These are phyloP conservation scores for Aplidium turbinatum DNA, from an alignment of 23 tunicate species.

Conservation along the genomic window DNA sequence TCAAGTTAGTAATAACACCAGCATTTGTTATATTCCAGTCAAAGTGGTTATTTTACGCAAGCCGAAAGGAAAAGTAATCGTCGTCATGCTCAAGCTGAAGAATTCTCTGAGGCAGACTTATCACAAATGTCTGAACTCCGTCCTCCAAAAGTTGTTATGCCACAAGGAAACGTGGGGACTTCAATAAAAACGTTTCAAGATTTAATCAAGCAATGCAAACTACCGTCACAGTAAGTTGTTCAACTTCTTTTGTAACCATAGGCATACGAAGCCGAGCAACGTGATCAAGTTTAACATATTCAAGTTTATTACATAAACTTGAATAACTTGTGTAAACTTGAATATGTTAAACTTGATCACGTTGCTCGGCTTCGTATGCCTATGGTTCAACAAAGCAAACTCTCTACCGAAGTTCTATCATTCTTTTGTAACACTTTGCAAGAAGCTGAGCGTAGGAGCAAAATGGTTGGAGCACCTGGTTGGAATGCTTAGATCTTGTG, in stretches of 20 bases:
- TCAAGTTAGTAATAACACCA: background rate
- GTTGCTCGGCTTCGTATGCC: too few species aligned
- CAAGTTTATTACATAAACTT: too few species aligned
- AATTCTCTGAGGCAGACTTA: constrained; percentile 39
- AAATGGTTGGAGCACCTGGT: too few species aligned
- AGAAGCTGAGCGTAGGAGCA: too few species aligned
- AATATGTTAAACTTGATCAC: too few species aligned
- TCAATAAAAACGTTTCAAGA: constrained; percentile 47
- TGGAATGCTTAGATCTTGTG: too few species aligned
- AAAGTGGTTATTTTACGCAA: constrained; percentile 13
- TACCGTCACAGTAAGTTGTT: constrained; percentile 55
- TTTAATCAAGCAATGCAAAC: constrained; percentile 50
- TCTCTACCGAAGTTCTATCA: too few species aligned
- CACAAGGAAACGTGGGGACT: constrained; percentile 91
- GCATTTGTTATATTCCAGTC: constrained; percentile 2
- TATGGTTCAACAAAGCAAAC: too few species aligned
- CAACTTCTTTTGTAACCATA: background rate
- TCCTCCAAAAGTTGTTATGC: constrained; percentile 75
- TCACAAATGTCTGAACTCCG: constrained; percentile 67
- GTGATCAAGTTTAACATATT: too few species aligned
- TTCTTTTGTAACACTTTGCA: too few species aligned
- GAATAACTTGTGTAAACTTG: too few species aligned
- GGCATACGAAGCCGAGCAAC: too few species aligned
- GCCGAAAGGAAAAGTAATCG: constrained; percentile 20
- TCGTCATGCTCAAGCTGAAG: constrained; percentile 45